A percentile compares a stretch with the other conserved stretches of the same genome.
These are phyloP conservation scores for Dreissena polymorpha DNA, from an alignment of 1,140 invertebrate genomes.

Conservation along the genomic window DNA sequence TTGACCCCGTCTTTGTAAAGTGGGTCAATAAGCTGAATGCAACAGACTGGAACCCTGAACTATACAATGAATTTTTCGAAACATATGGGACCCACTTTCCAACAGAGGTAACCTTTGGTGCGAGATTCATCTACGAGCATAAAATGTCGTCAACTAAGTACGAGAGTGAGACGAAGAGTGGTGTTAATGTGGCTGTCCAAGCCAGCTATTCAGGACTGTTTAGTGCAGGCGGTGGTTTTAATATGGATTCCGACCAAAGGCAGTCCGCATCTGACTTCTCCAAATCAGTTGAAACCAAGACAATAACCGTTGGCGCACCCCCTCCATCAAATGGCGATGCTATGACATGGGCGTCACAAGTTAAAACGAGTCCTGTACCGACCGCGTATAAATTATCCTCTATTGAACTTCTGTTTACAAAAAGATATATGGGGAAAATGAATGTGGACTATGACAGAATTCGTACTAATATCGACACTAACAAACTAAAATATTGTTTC, in stretches of 20 bases:
- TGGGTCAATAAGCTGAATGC: slow-evolving; percentile 39
- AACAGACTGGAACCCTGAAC: not conserved
- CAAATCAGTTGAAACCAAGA: slow-evolving; percentile 25
- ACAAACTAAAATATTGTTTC: slow-evolving; percentile 26
- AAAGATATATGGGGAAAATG: slow-evolving; percentile 21
- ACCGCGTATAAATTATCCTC: slow-evolving; percentile 15
- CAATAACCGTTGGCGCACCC: slow-evolving; percentile 45
- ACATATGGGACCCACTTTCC: slow-evolving; percentile 46
- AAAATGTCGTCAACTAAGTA: slow-evolving; percentile 37
- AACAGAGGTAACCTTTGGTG: slow-evolving; percentile 34
- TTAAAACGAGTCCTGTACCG: slow-evolving; percentile 40
- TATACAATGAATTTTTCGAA: slow-evolving; percentile 38
- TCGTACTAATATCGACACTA: not conserved
- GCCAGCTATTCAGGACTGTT: slow-evolving; percentile 25
- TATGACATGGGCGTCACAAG: slow-evolving; percentile 42
- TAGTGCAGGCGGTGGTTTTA: slow-evolving; percentile 20
- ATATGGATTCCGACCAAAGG: slow-evolving; percentile 12
- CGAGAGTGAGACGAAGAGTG: not conserved
- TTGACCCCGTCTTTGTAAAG: slow-evolving; percentile 22
- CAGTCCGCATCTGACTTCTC: slow-evolving; percentile 20
- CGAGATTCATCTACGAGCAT: slow-evolving; percentile 33
- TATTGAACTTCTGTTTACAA: slow-evolving; percentile 40
- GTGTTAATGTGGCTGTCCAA: slow-evolving; percentile 9
- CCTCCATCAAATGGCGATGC: slow-evolving; percentile 43
- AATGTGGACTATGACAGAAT: slow-evolving; percentile 41